Conservation (phyloP, 2,113 vertebrate species). For the Dolichotis patagonum region DNA sequence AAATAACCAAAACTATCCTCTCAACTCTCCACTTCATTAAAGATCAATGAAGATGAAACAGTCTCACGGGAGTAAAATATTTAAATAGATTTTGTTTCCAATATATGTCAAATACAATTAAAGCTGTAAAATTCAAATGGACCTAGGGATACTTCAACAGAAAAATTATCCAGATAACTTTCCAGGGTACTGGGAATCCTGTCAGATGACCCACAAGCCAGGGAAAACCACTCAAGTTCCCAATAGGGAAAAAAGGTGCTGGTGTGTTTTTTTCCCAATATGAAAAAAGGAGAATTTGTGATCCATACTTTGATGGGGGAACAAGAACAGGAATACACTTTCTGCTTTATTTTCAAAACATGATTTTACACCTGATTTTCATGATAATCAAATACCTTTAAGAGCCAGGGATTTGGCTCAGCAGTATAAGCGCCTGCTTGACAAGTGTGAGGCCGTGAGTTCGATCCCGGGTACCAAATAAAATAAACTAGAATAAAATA, state of each 20-base stretch:
- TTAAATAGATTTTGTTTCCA: conserved; percentile 45
- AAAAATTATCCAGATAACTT: neutral
- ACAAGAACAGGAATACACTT: neutral
- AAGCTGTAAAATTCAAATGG: conserved; percentile 49
- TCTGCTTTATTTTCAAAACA: neutral
- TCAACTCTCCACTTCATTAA: conserved; percentile 5
- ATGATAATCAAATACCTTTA: neutral
- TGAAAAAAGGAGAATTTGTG: neutral
- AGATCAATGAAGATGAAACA: neutral
- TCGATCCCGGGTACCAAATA: neutral
- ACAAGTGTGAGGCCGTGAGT: no score
- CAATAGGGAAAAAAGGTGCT: neutral
- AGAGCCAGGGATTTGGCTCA: no score
- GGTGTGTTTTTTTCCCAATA: neutral
- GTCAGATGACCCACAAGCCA: neutral
- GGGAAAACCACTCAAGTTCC: neutral
- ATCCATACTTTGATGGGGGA: neutral
- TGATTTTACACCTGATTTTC: neutral
- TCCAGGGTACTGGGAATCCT: neutral
- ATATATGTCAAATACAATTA: conserved; percentile 22
- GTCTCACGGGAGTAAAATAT: conserved; percentile 21
- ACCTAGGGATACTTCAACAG: neutral
- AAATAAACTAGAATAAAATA: neutral
- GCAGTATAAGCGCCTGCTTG: no score
- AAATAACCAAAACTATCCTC: neutral